Conservation (phyloP, 1,140 invertebrate genomes). For the Papilio aristodemus region DNA sequence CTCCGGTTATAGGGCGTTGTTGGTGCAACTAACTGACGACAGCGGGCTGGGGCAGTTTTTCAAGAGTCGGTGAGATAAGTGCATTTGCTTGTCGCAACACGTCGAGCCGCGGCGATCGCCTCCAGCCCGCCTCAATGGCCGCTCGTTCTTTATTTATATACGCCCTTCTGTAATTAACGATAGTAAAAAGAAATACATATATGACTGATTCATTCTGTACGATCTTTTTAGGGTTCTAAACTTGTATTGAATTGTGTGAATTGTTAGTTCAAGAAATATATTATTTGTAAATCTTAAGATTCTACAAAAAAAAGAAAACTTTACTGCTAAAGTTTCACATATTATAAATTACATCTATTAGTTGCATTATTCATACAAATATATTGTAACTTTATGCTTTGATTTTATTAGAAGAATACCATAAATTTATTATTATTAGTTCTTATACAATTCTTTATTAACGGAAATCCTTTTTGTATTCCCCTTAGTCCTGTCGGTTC, state of each 20-base stretch:
- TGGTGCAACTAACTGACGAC: conserved; percentile 68
- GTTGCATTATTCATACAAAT: too few relatives aligned
- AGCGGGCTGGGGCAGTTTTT: conserved; percentile 70
- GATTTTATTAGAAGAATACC: too few relatives aligned
- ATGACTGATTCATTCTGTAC: conserved; percentile 70
- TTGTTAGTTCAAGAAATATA: conserved; percentile 9
- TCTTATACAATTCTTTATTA: too few relatives aligned
- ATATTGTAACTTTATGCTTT: too few relatives aligned
- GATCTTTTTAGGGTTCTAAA: conserved; percentile 43
- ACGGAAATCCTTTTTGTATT: neutral
- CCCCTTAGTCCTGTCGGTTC: conserved; percentile 3
- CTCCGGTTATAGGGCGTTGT: conserved; percentile 47
- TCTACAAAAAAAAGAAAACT: neutral
- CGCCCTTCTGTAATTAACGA: conserved; percentile 75
- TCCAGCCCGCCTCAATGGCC: conserved; percentile 64
- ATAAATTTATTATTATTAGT: too few relatives aligned
- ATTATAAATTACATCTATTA: too few relatives aligned
- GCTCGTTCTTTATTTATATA: conserved; percentile 74
- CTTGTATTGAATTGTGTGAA: conserved; percentile 12
- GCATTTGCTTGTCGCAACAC: conserved; percentile 77
- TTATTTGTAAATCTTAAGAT: neutral
- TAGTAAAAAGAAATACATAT: conserved; percentile 73
- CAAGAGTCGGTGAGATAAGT: conserved; percentile 74
- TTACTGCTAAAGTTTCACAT: too few relatives aligned
- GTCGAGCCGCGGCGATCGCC: conserved; percentile 67